Percentiles rank a stretch among this genome's conserved stretches.
phyloP scores from a whole-genome alignment of 2,113 vertebrate genomes.

The Megaceryle maxima region DNA sequence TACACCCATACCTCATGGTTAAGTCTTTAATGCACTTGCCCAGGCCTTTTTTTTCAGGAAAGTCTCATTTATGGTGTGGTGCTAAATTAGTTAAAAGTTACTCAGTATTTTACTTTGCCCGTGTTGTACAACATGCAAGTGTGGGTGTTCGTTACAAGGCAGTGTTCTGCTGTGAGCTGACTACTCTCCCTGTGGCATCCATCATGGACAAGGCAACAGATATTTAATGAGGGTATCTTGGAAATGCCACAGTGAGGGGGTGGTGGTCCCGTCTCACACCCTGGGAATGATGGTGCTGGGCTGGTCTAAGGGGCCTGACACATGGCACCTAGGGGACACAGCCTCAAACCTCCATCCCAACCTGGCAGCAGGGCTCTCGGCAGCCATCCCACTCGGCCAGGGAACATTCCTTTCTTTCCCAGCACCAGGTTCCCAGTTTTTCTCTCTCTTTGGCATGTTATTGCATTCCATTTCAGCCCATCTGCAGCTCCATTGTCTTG shows the following conservation, averaged over 20 bases:
- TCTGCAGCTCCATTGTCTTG: neutral
- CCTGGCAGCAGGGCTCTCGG: neutral
- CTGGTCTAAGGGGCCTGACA: neutral
- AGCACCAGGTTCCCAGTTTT: neutral
- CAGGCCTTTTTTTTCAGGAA: neutral
- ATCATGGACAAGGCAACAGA: neutral
- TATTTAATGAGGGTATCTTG: rapidly evolving
- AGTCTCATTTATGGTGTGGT: neutral
- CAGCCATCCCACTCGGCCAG: neutral
- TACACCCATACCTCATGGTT: neutral
- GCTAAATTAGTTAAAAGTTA: neutral
- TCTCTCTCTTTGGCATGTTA: neutral
- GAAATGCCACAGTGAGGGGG: neutral
- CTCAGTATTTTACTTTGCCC: neutral
- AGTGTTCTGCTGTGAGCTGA: neutral
- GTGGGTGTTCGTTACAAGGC: neutral
- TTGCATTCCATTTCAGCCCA: neutral
- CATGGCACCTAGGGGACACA: neutral
- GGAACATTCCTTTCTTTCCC: neutral
- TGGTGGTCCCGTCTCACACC: neutral
- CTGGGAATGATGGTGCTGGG: neutral
- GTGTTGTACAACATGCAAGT: neutral
- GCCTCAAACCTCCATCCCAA: neutral
- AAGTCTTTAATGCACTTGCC: neutral
- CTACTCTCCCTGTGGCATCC: neutral